Conservation (phyloP, 1,140 invertebrate genomes). For the Chironomus striatipennis region DNA sequence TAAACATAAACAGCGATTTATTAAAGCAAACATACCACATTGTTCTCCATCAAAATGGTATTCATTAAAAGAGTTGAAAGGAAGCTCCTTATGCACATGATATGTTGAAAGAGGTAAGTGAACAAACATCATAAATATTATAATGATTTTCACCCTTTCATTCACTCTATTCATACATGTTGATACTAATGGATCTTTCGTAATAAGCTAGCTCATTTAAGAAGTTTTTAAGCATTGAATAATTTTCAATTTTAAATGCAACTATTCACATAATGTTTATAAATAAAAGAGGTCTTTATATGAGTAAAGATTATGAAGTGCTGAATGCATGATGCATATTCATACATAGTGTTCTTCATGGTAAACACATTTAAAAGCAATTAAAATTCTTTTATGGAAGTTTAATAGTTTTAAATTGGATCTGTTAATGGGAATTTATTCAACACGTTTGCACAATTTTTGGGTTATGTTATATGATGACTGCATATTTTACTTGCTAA, state of each 20-base stretch:
- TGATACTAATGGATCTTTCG: too few relatives aligned
- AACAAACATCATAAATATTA: slow-evolving; percentile 9
- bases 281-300: too few relatives aligned
- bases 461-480: too few relatives aligned
- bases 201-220: too few relatives aligned
- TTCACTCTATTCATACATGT: not conserved
- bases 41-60: not conserved
- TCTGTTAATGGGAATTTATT: slow-evolving; percentile 43
- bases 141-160: not conserved
- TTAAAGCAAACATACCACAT: not conserved
- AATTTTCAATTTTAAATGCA: too few relatives aligned
- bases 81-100: not conserved
- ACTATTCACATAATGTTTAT: too few relatives aligned
- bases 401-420: too few relatives aligned
- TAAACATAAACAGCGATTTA: slow-evolving; percentile 2
- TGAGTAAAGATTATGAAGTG: too few relatives aligned
- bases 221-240: too few relatives aligned
- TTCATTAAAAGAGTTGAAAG: not conserved
- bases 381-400: not conserved
- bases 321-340: not conserved
- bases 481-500: too few relatives aligned
- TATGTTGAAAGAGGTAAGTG: not conserved
- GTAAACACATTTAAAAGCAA: slow-evolving; percentile 8
- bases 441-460: too few relatives aligned
- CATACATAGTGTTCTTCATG: not conserved